These are phyloP conservation scores for Epirrhoe alternata DNA, from an alignment of 2,888 invertebrate genomes.

Conservation along the genomic window DNA sequence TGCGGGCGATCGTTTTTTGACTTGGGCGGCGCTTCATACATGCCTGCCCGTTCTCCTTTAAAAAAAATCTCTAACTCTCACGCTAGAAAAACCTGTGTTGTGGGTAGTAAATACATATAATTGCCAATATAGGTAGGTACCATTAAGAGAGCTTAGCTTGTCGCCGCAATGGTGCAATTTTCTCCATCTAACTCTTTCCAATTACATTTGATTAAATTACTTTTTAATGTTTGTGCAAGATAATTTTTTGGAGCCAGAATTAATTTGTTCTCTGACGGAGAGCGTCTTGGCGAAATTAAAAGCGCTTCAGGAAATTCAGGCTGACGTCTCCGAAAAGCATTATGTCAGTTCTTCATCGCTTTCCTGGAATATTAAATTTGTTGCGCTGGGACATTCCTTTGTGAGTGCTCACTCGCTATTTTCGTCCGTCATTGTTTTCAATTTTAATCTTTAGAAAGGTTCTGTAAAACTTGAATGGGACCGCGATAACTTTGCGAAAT, in stretches of 20 bases:
- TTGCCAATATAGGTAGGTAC: too few relatives aligned
- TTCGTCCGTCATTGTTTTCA: slow-evolving; percentile 31
- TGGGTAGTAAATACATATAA: too few relatives aligned
- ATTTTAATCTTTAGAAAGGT: slow-evolving; percentile 29
- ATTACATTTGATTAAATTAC: too few relatives aligned
- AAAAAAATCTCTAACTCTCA: too few relatives aligned
- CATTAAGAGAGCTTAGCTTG: too few relatives aligned
- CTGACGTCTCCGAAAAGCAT: slow-evolving; percentile 28
- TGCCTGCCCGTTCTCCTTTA: too few relatives aligned
- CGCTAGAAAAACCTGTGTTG: too few relatives aligned
- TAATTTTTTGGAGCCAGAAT: slow-evolving; percentile 1
- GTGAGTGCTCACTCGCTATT: slow-evolving; percentile 27
- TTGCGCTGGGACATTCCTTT: slow-evolving; percentile 19
- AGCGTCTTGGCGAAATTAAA: slow-evolving; percentile 24
- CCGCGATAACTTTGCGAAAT: slow-evolving; percentile 13
- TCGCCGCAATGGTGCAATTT: too few relatives aligned
- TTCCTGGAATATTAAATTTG: slow-evolving; percentile 32
- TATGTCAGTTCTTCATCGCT: slow-evolving; percentile 22
- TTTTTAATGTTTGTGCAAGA: background rate
- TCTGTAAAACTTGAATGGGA: slow-evolving; percentile 25
- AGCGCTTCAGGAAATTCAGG: slow-evolving; percentile 10
- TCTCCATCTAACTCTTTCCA: too few relatives aligned
- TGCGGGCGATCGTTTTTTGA: too few relatives aligned
- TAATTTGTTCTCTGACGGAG: slow-evolving; percentile 13
- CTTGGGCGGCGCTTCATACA: too few relatives aligned